Base-by-base conservation (phyloP, 2,888 invertebrate species). In the Mythimna impura region DNA sequence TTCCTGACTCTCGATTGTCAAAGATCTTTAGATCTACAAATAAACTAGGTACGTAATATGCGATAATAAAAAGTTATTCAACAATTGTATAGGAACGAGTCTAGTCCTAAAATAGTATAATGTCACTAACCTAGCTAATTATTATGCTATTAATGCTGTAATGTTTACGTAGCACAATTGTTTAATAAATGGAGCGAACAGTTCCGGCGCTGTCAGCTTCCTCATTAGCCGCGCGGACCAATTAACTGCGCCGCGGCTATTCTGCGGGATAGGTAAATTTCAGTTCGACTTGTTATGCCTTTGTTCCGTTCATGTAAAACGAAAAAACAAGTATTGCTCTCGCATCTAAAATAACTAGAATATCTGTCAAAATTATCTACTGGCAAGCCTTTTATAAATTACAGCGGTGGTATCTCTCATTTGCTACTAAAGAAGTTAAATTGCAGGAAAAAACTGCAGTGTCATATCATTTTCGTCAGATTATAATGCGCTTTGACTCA, bases 121-220 rank as follows among this genome's bases (percentile, higher is more conserved):
- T 65, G 78, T 80, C 72, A 77, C 66, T 75, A 78, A 76, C 76
- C 73, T 47, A 78, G 71, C 76, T 84, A 80, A 89, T 87, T 80
- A 87, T 77, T 86, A 86, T 83, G 82, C 84, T 84, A 87, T 82
- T 85, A 86, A 86, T 92, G 92, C 91, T 88, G 91, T 90, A 91
- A 92, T 95, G 89, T 95, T 94, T 93, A 93, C 92, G 89, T 89
- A 83, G 90, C 87, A 86, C 93, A 93, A 94, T 94, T 94, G 94
- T 91, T 94, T 89, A 91, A 91, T 92, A 93, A 95, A 94, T 92
- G 88, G 89, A 93, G 92, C 90, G 93, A 95, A 94, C 93, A 93
- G 96, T 95, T 96, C 96, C 96, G 95, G 93, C 90, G 91, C 89
- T 90, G 95, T 93, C 94, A 92, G 95, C 94, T 92, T 96, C 96